Evolutionary conservation across 2,888 invertebrate species (phyloP), one percentile per base, ranked within the genome.

Genomic region (Tetropium fuscum): DNA sequence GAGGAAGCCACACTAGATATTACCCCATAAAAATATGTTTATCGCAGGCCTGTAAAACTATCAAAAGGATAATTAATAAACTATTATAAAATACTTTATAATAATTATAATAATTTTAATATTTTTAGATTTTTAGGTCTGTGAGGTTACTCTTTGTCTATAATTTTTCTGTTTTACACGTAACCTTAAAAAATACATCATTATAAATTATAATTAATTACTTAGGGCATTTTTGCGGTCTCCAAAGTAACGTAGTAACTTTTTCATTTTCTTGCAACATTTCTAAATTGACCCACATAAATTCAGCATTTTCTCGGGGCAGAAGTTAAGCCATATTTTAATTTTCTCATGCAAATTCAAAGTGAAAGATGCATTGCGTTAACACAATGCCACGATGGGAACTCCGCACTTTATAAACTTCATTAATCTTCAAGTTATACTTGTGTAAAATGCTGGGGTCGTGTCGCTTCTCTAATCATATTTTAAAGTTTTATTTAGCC

Each of bases 321-420:
- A 36, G 38, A 48, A 47, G 32, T 38, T 48, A 13, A 22, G 48
- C 32, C 15, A 47, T 36, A 38, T 48, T 48, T 48, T 48, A 48
- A 48, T 48, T 48, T 48, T 22, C 36, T 47, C 36, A 36, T 16
- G 36, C 20, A 36, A 48, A 48, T 48, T 48, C 22, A 11, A 13
- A 20, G 36, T 15, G 22, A 48, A 48, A 48, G 48, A 38, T 48
- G 48, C 48, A 48, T 36, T 15, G 15, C 36, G 36, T 38, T 48
- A 20, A 20, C 48, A 32, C 47, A 30, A 47, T 22, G 40, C 20
- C 19, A 13, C 22, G 41, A 41, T 22, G 32, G 47, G 15, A 47
- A 19, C 32, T 32, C 32, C 32, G 6, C 30, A 47, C 16, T 47
- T 47, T 47, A 18, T 47, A 47, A 47, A 47, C 30, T 47, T 30